Conservation (phyloP, 2,888 invertebrate species). For the Leptinotarsa rubiginosa region DNA sequence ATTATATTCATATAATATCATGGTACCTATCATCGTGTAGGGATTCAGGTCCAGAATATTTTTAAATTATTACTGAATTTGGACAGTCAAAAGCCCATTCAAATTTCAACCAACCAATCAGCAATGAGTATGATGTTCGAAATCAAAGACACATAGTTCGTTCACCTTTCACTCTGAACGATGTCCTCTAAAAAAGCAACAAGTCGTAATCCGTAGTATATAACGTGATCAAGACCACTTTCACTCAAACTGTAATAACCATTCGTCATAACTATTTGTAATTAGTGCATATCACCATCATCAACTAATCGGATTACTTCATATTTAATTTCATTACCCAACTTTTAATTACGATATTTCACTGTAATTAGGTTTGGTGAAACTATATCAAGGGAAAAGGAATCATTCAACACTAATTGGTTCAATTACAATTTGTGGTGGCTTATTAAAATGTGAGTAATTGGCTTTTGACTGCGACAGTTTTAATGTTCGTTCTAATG, state of each 20-base stretch:
- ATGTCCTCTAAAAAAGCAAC: too few species aligned
- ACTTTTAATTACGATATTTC: slow-evolving; percentile 19
- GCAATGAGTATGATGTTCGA: too few species aligned
- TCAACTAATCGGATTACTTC: slow-evolving; percentile 26
- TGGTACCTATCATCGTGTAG: too few species aligned
- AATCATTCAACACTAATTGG: slow-evolving; percentile 14
- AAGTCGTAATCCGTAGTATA: too few species aligned
- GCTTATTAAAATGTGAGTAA: slow-evolving; percentile 12
- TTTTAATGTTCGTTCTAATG: neutral
- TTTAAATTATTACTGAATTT: too few species aligned
- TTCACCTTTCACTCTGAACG: too few species aligned
- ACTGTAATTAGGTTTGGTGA: slow-evolving; percentile 15
- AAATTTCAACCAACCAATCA: too few species aligned
- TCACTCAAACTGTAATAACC: neutral
- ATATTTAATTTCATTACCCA: slow-evolving; percentile 29
- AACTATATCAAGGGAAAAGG: slow-evolving; percentile 33
- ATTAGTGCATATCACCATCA: slow-evolving; percentile 20
- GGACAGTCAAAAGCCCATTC: too few species aligned
- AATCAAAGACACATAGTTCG: too few species aligned
- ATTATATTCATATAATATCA: too few species aligned
- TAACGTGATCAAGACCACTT: too few species aligned
- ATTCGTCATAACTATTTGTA: neutral
- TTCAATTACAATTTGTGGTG: slow-evolving; percentile 9
- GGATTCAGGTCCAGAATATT: too few species aligned
- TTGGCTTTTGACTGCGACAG: neutral